These are phyloP conservation scores for Toxostoma redivivum DNA, from an alignment of 2,113 vertebrate genomes.

Conservation along the genomic window DNA sequence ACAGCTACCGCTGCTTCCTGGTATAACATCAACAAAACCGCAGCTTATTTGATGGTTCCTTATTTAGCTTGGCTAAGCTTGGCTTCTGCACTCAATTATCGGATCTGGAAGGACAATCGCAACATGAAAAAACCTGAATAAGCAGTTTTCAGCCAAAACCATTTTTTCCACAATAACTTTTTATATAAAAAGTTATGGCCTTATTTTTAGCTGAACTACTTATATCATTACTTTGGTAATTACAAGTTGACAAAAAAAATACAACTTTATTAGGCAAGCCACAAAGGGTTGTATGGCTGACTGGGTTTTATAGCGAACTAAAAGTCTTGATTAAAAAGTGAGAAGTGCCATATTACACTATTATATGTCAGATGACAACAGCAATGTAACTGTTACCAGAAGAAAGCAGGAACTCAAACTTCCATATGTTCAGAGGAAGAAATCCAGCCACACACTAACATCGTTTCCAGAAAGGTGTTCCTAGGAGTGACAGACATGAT, in stretches of 20 bases:
- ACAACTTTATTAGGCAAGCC: not conserved
- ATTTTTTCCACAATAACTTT: not conserved
- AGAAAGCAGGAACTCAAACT: not conserved
- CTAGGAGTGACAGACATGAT: not conserved
- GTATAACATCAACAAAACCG: slow-evolving; percentile 68
- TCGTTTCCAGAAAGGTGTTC: not conserved
- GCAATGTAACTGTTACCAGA: not conserved
- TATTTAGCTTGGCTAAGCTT: slow-evolving; percentile 78
- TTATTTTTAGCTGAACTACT: not conserved
- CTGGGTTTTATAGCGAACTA: not conserved
- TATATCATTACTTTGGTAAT: not conserved
- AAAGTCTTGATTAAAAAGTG: not conserved
- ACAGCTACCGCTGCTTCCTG: slow-evolving; percentile 68
- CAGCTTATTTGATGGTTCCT: slow-evolving; percentile 74
- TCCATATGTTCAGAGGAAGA: not conserved
- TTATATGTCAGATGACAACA: not conserved
- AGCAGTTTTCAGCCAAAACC: not conserved
- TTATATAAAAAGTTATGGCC: not conserved
- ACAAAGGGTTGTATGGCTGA: not conserved
- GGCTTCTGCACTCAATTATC: slow-evolving; percentile 71
- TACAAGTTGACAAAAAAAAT: not conserved
- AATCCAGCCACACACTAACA: not conserved
- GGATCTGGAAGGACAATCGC: slow-evolving; percentile 72
- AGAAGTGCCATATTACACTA: not conserved
- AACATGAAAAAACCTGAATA: slow-evolving; percentile 14